These are phyloP conservation scores for Urocyon cinereoargenteus DNA, from an alignment of 2,797 vertebrate species.

Conservation along the genomic window DNA sequence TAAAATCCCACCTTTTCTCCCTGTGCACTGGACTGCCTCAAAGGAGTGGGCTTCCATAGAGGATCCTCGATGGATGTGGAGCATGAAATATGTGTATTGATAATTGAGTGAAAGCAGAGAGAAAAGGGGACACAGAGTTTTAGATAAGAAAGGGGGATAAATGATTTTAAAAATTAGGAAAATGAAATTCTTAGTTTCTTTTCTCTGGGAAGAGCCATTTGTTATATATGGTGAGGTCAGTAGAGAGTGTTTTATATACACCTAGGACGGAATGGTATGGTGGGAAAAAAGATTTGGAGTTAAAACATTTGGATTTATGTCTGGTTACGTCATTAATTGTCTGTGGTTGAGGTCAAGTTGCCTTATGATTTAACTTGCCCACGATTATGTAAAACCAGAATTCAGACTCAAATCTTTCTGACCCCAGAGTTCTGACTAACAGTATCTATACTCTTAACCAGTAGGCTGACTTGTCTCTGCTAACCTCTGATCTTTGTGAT, in stretches of 20 bases:
- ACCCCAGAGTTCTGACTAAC: neutral
- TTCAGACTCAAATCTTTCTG: slow-evolving; percentile 20
- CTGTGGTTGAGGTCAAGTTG: neutral
- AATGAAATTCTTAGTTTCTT: slow-evolving; percentile 53
- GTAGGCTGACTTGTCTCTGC: neutral
- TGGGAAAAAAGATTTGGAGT: slow-evolving; percentile 3
- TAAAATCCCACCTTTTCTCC: slow-evolving; percentile 8
- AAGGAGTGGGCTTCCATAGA: neutral
- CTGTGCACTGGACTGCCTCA: neutral
- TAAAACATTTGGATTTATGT: slow-evolving; percentile 12
- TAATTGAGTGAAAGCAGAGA: neutral
- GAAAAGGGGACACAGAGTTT: neutral
- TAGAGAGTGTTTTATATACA: slow-evolving; percentile 38
- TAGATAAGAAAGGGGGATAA: neutral
- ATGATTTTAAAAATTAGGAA: neutral
- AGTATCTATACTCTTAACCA: neutral
- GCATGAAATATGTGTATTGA: neutral
- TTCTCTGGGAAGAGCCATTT: slow-evolving; percentile 25
- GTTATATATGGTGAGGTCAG: neutral
- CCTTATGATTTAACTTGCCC: neutral
- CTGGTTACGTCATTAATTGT: neutral
- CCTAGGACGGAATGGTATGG: neutral
- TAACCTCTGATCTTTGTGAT: neutral
- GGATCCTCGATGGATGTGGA: neutral
- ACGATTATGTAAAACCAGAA: neutral